Evolutionary conservation across 2,888 invertebrate genomes (phyloP), one percentile per base, ranked within the genome.

Genomic region (Cotesia congregata): DNA sequence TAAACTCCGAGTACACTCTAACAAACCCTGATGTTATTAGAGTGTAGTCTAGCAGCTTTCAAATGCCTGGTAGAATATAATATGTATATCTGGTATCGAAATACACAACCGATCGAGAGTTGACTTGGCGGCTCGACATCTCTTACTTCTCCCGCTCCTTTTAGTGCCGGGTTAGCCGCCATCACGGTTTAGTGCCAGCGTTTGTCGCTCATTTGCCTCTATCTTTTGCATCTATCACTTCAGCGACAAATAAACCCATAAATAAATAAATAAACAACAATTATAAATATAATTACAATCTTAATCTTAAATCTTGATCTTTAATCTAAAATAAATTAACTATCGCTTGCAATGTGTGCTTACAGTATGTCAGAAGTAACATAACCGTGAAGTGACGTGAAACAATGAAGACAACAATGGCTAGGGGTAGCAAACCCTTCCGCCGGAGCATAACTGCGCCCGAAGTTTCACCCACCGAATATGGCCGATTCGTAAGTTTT

Each of bases 381-480:
- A 60, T n/a, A 60, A 30, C 12, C 12, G 50, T 50, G 50, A 2
- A 30, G 50, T 50, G 50, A 50, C 50, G 7, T 38, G 15, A 75
- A 79, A 73, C 76, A 74, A 85, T 85, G 85, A 80, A 82, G 77
- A 83, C 84, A 1, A 84, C 84, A 20, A 79, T 83, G 62, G 80
- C 83, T 17, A 81, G 74, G 50, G 67, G 79, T 15, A 77, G 80
- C 20, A 85, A 82, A 67, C 85, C 83, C 72, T 82, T 84, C 71
- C 82, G 85, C 41, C 80, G 84, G 61, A 83, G 80, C 75, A 77
- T 80, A 20, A 82, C 82, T 5, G 80, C 77, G 38, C 82, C 82
- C 73, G 81, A 82, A 80, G 80, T 80, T 5, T 74, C 75, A 70
- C 71, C 76, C 38, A 72, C 79, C 1, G 79, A 78, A 60, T 79